Conservation (phyloP, 2,888 invertebrate genomes). For the Eurois occulta region DNA sequence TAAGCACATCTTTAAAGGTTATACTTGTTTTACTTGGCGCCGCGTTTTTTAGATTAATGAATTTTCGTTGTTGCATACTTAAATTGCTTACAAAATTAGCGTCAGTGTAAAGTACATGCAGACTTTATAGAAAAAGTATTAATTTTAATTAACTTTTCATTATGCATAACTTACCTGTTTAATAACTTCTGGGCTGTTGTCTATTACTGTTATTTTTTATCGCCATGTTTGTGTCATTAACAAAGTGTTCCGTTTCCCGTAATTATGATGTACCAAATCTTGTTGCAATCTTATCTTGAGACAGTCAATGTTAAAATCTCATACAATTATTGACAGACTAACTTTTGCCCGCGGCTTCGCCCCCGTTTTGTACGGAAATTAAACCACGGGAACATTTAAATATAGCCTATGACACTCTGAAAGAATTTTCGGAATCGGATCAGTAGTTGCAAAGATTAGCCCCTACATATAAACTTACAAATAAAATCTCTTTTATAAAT, state of each 20-base stretch:
- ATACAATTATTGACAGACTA: neutral
- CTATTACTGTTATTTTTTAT: neutral
- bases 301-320: neutral
- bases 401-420: no score
- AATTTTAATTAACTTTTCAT: constrained; percentile 1
- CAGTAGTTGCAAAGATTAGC: no score
- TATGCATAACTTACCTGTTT: neutral
- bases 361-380: no score
- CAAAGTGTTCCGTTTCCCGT: neutral
- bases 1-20: constrained; percentile 63
- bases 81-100: constrained; percentile 33
- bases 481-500: no score
- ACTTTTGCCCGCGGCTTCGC: no score
- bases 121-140: constrained; percentile 3
- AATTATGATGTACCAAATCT: neutral
- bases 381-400: no score
- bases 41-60: constrained; percentile 46
- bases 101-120: constrained; percentile 21
- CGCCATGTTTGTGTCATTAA: neutral
- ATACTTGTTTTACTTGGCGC: constrained; percentile 49
- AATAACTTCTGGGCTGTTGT: neutral
- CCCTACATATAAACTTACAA: no score
- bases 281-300: neutral
- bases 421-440: no score
- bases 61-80: constrained; percentile 56